Conservation (phyloP, 2,797 vertebrate species). For the Falco naumanni region DNA sequence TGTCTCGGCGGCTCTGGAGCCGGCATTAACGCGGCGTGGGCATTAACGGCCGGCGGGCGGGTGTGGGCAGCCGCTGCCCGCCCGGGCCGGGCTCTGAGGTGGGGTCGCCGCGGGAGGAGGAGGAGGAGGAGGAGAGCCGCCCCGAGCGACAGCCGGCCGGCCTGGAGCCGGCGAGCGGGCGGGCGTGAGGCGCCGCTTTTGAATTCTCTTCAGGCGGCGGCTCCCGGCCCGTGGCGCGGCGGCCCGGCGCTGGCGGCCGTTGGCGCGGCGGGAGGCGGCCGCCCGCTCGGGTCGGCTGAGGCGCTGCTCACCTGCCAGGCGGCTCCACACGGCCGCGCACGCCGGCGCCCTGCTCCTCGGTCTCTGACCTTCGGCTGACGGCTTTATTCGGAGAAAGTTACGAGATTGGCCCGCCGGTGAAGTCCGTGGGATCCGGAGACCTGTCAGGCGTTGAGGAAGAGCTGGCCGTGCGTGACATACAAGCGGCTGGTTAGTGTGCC, state of each 20-base stretch:
- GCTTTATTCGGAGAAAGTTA: neutral
- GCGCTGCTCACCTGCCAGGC: neutral
- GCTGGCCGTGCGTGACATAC: neutral
- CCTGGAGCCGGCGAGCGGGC: neutral
- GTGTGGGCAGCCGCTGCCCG: neutral
- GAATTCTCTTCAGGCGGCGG: neutral
- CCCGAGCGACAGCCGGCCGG: neutral
- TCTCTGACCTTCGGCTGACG: fast-evolving
- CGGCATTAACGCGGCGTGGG: neutral
- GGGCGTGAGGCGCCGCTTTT: neutral
- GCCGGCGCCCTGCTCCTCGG: neutral
- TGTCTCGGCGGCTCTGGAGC: neutral
- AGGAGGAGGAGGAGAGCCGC: neutral
- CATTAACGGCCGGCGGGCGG: neutral
- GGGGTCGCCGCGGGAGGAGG: neutral
- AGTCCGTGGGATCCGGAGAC: neutral
- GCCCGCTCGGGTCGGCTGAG: fast-evolving
- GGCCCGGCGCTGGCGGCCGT: neutral
- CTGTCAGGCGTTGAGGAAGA: neutral
- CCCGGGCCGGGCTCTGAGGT: neutral
- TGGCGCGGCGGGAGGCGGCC: neutral
- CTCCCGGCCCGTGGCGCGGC: neutral
- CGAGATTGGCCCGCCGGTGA: neutral
- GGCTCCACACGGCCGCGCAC: fast-evolving
- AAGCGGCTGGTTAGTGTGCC: neutral